Evolutionary conservation across 2,113 vertebrate species (phyloP).

Genomic region (Aramus guarauna): DNA sequence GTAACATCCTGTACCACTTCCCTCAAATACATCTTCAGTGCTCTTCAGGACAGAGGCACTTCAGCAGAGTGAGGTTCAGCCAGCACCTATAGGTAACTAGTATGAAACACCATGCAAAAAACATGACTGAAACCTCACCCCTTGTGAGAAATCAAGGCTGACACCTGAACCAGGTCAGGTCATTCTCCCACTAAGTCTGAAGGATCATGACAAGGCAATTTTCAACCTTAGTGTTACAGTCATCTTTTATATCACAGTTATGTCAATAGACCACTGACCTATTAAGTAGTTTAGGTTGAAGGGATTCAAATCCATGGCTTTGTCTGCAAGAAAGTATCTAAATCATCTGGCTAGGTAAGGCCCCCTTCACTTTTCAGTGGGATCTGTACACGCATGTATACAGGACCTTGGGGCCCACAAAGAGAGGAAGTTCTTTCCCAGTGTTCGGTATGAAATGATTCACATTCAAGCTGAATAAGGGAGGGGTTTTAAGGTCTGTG

Average conservation of each 20-base stretch:
- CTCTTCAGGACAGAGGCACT: neutral
- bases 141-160: neutral
- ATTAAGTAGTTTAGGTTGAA: neutral
- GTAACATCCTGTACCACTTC: neutral
- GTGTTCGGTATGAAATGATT: neutral
- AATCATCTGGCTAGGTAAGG: neutral
- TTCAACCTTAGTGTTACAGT: neutral
- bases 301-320: neutral
- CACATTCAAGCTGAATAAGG: neutral
- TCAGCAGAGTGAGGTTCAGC: neutral
- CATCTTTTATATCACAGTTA: neutral
- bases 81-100: rapidly evolving
- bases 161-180: neutral
- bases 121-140: neutral
- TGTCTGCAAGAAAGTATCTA: neutral
- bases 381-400: neutral
- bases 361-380: neutral
- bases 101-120: neutral
- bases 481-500: neutral
- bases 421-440: neutral
- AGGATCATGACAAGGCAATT: neutral
- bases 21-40: neutral
- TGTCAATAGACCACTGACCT: neutral
- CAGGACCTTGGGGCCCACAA: neutral
- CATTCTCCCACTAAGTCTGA: neutral